Base-by-base conservation (phyloP, 2,888 invertebrate species). In the Rotaria sp. region DNA sequence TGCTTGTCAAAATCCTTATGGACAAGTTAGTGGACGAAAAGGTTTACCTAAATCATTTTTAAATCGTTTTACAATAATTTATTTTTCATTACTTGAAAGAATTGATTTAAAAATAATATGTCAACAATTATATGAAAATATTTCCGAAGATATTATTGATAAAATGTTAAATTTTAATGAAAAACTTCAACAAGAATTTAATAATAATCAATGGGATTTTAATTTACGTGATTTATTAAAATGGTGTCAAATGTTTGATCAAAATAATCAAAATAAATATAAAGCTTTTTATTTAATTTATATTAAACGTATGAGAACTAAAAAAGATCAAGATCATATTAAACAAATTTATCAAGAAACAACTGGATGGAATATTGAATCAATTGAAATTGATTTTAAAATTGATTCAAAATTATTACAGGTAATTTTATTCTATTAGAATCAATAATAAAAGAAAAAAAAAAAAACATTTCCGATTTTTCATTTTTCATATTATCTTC, bases 21-120 rank as follows among this genome's bases (percentile, higher is more conserved):
- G 94, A 89, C 96, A 99, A 92, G 99, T 99, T 21, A 98, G 98
- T 0, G 96, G 96, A 0, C 93, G 99, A 88, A 94, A 97, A 91
- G 97, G 98, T 0, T 92, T 99, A 50, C 99, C 99, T 0, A 94
- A 95, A 89, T 98, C 98, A 0, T 99, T 99, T 91, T 92, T 99
- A 0, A 99, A 99, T 91, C 93, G 99, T 89, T 99, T 99, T 90
- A 96, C 96, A 10, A 96, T 96, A 93, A 96, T 96, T 87, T 87
- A 88, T 85, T 45, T 87, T 30, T 74, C 86, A 38, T 13, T 48
- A 84, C 50, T 85, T 30, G 80, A 30, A 26, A 59, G 41, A 45
- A 50, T 84, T 1, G 87, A 87, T 57, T 55, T 87, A 41, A 52
- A 84, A 55, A 57, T 41, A 18, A 87, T 89, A 18, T 75, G 50